Evolutionary conservation across 2,113 vertebrate species (phyloP), one percentile per base, ranked within the genome.

Genomic region (Corythaeola cristata): DNA sequence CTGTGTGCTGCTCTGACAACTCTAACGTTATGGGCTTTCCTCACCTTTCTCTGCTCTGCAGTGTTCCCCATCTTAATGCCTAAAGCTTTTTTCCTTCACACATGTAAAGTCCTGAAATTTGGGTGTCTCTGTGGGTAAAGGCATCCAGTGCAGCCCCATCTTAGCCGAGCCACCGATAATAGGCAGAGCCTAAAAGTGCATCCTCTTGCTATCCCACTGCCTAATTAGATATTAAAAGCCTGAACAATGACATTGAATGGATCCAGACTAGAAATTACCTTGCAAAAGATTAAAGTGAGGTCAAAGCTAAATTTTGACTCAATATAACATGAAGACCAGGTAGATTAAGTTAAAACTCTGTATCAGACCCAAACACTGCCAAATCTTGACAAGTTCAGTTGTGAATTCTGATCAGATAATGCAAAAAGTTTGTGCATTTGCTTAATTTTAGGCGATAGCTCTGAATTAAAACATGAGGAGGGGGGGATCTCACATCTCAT

Each of bases 291-390:
- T 3, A 11, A 69, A 55, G 45, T 17, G 56, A 79, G 56, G 21
- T 69, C 26, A 55, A 78, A 68, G 33, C 14, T 44, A 8, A 73
- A 21, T 73, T 92, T 74, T n/a, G 27, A 41, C 41, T 80, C 26
- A 20, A 24, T 27, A 3, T 14, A 53, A 64, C 19, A 2, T 2
- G 15, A 52, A 1, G 3, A 13, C 17, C 3, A 5, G 8, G 10
- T 15, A 74, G 47, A 19, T 59, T 35, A 55, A 18, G 12, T 68
- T 37, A 64, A 88, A 94, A 28, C 11, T 50, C 68, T 11, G 6
- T 22, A 39, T 56, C 39, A 62, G 12, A 35, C 11, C 47, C n/a
- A 81, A 73, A n/a, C 0, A 3, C 52, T 76, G 35, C 19, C 62
- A 62, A 19, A 33, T 2, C 9, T 63, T 35, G 55, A 3, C 8